Evolutionary conservation across 2,797 vertebrate species (phyloP).

Genomic region (Acropternis orthonyx): DNA sequence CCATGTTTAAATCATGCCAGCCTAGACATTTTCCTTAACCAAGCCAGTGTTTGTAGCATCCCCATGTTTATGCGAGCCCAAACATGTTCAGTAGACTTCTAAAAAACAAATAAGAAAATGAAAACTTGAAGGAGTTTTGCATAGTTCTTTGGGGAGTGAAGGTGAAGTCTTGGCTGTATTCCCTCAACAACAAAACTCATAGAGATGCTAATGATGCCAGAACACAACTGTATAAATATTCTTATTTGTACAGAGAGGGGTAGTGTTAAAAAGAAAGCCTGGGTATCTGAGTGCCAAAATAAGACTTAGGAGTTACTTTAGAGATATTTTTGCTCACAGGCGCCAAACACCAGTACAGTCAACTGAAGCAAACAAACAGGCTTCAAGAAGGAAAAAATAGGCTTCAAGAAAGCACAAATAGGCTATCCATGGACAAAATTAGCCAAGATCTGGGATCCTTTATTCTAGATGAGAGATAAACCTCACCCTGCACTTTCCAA

Average conservation of each 20-base stretch:
- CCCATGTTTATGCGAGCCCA: neutral
- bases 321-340: neutral
- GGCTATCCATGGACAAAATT: neutral
- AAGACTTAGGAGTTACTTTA: neutral
- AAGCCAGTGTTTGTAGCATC: neutral
- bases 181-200: neutral
- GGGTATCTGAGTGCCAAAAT: neutral
- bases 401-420: neutral
- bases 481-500: neutral
- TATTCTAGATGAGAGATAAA: neutral
- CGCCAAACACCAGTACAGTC: neutral
- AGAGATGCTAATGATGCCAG: neutral
- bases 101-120: neutral
- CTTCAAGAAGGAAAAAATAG: neutral
- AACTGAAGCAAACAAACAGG: neutral
- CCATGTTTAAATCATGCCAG: neutral
- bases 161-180: neutral
- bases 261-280: neutral
- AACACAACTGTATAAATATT: neutral
- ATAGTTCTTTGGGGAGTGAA: neutral
- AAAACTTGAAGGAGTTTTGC: neutral
- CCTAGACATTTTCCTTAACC: neutral
- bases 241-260: neutral
- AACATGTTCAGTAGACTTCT: neutral
- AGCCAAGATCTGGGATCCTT: neutral